A percentile compares a stretch with the other conserved stretches of the same genome.
These are phyloP conservation scores for Stegodyphus mimosarum DNA, from an alignment of 1,140 invertebrate genomes.

Conservation along the genomic window DNA sequence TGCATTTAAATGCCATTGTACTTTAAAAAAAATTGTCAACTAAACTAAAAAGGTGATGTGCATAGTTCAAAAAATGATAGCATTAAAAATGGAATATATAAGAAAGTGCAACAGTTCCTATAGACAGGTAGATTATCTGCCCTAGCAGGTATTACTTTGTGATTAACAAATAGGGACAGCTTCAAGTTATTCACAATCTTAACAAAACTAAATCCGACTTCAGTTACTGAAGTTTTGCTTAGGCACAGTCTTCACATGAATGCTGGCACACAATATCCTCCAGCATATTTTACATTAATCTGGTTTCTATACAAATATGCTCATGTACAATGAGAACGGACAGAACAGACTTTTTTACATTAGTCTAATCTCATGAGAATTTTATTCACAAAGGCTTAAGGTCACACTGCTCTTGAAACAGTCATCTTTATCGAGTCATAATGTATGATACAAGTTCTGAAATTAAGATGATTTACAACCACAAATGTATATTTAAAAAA, in stretches of 20 bases:
- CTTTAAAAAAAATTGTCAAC: constrained; percentile 25
- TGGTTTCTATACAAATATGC: constrained; percentile 48
- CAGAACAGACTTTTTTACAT: constrained; percentile 15
- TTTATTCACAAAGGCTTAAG: constrained; percentile 30
- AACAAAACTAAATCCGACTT: constrained; percentile 45
- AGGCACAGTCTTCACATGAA: constrained; percentile 50
- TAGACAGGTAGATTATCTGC: not conserved
- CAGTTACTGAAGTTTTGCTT: constrained; percentile 45
- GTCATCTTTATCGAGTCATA: too few relatives aligned
- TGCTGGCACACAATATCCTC: constrained; percentile 18
- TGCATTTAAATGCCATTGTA: constrained; percentile 34
- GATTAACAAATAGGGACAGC: constrained; percentile 7
- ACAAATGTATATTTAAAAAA: too few relatives aligned
- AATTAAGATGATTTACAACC: too few relatives aligned
- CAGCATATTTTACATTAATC: constrained; percentile 24
- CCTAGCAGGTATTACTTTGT: constrained; percentile 12
- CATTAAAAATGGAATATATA: constrained; percentile 32
- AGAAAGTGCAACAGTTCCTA: not conserved
- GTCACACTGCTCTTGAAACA: not conserved
- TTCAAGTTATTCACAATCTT: constrained; percentile 31
- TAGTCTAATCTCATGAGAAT: constrained; percentile 42
- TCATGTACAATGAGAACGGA: constrained; percentile 50
- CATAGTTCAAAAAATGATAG: constrained; percentile 22
- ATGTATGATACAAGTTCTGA: too few relatives aligned
- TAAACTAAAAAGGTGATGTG: constrained; percentile 25